These are phyloP conservation scores for Dasyurus viverrinus DNA, from an alignment of 2,113 vertebrate genomes.

Conservation along the genomic window DNA sequence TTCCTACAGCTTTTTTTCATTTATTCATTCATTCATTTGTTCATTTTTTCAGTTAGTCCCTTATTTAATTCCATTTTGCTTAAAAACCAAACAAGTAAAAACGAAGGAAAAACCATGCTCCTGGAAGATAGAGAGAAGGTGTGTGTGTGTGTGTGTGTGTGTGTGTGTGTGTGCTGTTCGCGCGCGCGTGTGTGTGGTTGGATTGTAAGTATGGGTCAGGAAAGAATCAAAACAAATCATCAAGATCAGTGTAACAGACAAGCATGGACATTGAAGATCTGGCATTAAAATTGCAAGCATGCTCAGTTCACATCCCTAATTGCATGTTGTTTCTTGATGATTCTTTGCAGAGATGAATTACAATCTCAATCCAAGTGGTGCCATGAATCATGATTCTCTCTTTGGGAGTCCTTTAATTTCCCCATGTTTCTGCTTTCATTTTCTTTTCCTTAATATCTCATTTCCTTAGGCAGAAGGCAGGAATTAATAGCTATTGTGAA, in stretches of 20 bases:
- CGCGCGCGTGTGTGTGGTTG: not conserved
- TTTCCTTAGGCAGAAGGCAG: not conserved
- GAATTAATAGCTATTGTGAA: not conserved
- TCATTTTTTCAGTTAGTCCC: not conserved
- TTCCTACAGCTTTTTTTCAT: not conserved
- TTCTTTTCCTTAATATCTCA: not conserved
- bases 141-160: not conserved
- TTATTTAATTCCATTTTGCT: not conserved
- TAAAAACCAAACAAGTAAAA: not conserved
- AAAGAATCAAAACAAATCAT: not conserved
- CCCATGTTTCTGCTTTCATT: conserved; percentile 38
- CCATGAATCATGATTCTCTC: conserved; percentile 72
- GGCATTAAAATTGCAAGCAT: conserved; percentile 65
- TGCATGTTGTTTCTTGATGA: conserved; percentile 67
- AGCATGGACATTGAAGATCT: not conserved
- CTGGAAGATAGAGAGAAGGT: not conserved
- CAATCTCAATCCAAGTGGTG: conserved; percentile 37
- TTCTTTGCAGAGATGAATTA: conserved; percentile 66
- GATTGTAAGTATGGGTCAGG: not conserved
- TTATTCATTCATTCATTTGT: not conserved
- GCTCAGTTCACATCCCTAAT: conserved; percentile 58
- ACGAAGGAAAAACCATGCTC: not conserved
- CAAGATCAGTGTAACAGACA: conserved; percentile 45
- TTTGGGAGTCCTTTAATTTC: conserved; percentile 39
- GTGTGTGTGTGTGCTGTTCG: not conserved